A percentile compares a stretch with the other conserved stretches of the same genome.
These are phyloP conservation scores for Thaleichthys pacificus DNA, from an alignment of 2,797 vertebrate species.

Conservation along the genomic window DNA sequence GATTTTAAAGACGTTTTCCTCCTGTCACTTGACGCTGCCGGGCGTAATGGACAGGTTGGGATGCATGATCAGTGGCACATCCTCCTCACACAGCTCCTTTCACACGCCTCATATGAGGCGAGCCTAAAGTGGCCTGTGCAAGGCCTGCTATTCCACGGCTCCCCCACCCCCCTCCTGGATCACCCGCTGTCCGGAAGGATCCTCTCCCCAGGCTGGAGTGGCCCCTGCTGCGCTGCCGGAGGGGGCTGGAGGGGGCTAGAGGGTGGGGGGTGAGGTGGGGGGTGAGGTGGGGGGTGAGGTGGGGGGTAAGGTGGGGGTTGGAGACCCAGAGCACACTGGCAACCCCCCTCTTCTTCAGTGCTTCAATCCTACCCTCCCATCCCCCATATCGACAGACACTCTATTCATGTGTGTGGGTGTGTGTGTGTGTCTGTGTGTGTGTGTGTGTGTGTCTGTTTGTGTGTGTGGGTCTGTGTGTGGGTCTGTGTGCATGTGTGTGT, in stretches of 20 bases:
- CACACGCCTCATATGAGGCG: constrained; percentile 60
- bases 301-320: constrained; percentile 30
- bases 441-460: constrained; percentile 23
- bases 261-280: constrained; percentile 18
- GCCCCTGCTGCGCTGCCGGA: constrained; percentile 71
- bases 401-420: constrained; percentile 9
- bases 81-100: constrained; percentile 64
- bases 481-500: constrained; percentile 6
- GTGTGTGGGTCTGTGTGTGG: constrained; percentile 26
- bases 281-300: neutral
- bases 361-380: constrained; percentile 42
- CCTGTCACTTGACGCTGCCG: constrained; percentile 69
- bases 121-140: constrained; percentile 59
- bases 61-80: constrained; percentile 72
- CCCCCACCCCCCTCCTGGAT: constrained; percentile 30
- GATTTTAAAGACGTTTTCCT: constrained; percentile 64
- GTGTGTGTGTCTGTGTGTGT: constrained; percentile 39
- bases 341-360: constrained; percentile 37
- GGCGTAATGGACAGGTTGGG: constrained; percentile 72
- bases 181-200: constrained; percentile 71
- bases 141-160: constrained; percentile 13
- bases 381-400: constrained; percentile 51
- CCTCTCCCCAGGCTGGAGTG: constrained; percentile 69
- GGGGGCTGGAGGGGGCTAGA: constrained; percentile 41
- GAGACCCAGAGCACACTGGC: constrained; percentile 61